A percentile compares a stretch with the other conserved stretches of the same genome.
Evolutionary conservation across 2,888 invertebrate species (phyloP).

Genomic region (Linyphia triangularis): DNA sequence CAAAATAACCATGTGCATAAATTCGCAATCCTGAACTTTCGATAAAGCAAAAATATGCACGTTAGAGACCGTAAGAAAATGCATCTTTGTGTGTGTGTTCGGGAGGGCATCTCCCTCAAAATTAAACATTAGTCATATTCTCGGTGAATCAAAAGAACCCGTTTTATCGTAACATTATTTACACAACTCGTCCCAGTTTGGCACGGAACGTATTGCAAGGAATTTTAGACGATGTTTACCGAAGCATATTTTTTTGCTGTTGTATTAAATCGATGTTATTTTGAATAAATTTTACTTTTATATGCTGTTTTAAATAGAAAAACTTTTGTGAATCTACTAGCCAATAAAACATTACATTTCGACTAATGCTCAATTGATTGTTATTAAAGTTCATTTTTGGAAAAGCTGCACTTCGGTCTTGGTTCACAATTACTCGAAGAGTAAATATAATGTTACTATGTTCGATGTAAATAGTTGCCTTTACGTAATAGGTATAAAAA

Average conservation of each 20-base stretch:
- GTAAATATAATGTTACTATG: too few species aligned
- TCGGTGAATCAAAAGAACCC: constrained; percentile 11
- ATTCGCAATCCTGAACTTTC: constrained; percentile 45
- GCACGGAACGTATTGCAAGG: too few species aligned
- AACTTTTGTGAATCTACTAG: too few species aligned
- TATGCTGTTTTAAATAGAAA: too few species aligned
- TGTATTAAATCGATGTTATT: too few species aligned
- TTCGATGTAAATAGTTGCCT: too few species aligned
- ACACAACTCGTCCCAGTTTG: not conserved
- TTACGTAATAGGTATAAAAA: too few species aligned
- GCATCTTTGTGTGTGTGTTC: not conserved
- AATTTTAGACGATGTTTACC: not conserved
- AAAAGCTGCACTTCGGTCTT: too few species aligned
- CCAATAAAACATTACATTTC: too few species aligned
- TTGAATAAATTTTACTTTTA: constrained; percentile 3
- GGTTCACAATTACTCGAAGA: too few species aligned
- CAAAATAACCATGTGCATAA: constrained; percentile 56
- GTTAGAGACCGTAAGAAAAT: constrained; percentile 17
- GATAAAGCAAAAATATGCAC: constrained; percentile 36
- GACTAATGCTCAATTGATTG: too few species aligned
- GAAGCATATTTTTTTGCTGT: not conserved
- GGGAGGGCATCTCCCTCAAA: not conserved
- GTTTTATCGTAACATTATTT: constrained; percentile 32
- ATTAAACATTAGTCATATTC: constrained; percentile 40
- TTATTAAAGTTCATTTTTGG: too few species aligned